These are phyloP conservation scores for Eurosta solidaginis DNA, from an alignment of 1,140 invertebrate genomes.

Conservation along the genomic window DNA sequence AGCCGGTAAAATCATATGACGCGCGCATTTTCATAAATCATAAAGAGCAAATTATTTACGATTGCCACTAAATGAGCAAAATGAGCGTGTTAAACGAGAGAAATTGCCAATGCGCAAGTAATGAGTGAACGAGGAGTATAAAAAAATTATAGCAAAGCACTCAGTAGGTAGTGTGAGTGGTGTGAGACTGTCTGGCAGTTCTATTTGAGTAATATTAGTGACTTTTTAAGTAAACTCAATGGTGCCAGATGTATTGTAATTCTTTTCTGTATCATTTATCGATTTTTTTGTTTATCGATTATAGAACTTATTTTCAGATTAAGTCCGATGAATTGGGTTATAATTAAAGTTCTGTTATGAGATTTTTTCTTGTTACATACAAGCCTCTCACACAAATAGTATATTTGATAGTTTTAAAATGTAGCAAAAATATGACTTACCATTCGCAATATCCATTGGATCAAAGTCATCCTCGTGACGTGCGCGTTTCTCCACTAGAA, in stretches of 20 bases:
- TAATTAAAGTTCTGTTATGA: too few relatives aligned
- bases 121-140: background rate
- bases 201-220: background rate
- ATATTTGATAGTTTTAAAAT: background rate
- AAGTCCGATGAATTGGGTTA: too few relatives aligned
- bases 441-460: conserved; percentile 43
- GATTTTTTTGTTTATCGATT: too few relatives aligned
- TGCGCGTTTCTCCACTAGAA: conserved; percentile 60
- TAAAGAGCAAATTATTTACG: background rate
- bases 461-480: conserved; percentile 58
- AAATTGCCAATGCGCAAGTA: background rate
- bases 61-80: background rate
- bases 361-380: too few relatives aligned
- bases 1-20: conserved; percentile 22
- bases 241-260: too few relatives aligned
- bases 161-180: background rate
- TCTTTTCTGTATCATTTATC: too few relatives aligned
- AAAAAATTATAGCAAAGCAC: background rate
- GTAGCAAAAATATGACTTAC: conserved; percentile 39
- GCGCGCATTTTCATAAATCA: background rate
- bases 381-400: background rate
- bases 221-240: background rate
- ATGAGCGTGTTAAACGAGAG: background rate
- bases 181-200: background rate
- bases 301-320: too few relatives aligned